These are phyloP conservation scores for Stenotaenia linearis DNA, from an alignment of 2,888 invertebrate species.

Conservation along the genomic window DNA sequence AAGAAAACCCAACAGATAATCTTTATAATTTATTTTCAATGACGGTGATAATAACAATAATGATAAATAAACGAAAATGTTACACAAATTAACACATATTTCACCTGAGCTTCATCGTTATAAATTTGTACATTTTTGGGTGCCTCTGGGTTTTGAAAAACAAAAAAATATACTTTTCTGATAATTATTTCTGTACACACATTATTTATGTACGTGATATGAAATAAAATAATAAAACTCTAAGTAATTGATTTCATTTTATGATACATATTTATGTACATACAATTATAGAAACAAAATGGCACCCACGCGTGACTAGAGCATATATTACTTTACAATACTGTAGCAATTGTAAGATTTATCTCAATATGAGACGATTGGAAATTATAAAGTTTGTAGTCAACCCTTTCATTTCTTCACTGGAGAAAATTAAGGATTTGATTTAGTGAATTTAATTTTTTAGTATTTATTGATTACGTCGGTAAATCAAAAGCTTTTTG, in stretches of 20 bases:
- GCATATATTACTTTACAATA: neutral
- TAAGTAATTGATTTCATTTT: neutral
- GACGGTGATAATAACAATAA: neutral
- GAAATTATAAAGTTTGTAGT: neutral
- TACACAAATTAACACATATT: neutral
- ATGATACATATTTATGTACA: neutral
- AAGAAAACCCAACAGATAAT: neutral
- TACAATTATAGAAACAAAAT: neutral
- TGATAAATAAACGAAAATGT: neutral
- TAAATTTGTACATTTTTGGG: conserved; percentile 2
- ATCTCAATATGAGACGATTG: neutral
- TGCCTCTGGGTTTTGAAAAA: conserved; percentile 4
- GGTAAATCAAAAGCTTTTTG: no score
- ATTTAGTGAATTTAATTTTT: no score
- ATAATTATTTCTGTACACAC: neutral
- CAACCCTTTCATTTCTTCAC: no score
- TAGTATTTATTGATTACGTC: no score
- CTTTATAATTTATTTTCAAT: neutral
- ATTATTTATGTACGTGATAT: neutral
- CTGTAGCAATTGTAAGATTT: conserved; percentile 1
- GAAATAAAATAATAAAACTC: neutral
- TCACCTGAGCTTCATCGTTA: neutral
- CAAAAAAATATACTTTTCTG: neutral
- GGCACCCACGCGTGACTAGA: conserved; percentile 2
- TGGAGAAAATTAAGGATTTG: no score